A percentile compares a stretch with the other conserved stretches of the same genome.
Conservation (phyloP, 2,113 vertebrate species). For the Ia io region DNA sequence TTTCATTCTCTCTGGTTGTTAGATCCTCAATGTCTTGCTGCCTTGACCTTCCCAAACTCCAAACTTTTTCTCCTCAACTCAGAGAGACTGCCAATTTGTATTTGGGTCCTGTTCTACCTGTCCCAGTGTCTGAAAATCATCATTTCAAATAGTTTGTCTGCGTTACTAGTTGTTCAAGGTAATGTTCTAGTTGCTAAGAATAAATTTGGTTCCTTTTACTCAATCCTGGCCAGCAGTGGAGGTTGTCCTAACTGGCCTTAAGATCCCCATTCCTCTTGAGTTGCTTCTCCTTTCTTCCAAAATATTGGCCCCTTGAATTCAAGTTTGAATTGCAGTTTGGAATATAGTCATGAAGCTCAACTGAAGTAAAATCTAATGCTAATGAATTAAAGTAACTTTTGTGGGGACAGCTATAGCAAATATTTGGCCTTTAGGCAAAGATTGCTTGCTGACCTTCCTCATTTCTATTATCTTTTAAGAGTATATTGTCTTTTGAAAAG, state of each 20-base stretch:
- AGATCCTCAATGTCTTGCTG: background rate
- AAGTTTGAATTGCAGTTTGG: background rate
- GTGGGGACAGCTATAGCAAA: background rate
- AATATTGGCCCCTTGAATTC: background rate
- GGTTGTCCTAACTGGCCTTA: background rate
- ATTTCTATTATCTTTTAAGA: background rate
- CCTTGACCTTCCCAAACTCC: background rate
- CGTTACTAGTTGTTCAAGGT: background rate
- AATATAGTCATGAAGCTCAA: background rate
- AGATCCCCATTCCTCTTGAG: background rate
- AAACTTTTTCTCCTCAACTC: background rate
- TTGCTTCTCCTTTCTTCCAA: background rate
- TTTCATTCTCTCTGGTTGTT: background rate
- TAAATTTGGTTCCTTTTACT: background rate
- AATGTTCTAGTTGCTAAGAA: background rate
- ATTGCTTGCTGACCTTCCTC: background rate
- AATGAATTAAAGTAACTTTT: background rate
- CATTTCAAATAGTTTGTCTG: background rate
- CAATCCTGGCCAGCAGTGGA: background rate
- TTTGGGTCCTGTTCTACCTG: background rate
- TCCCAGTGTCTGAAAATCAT: background rate
- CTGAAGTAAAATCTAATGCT: background rate
- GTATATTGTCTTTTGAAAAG: background rate
- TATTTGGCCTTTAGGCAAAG: background rate
- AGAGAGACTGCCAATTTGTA: background rate